A percentile compares a stretch with the other conserved stretches of the same genome.
These are phyloP conservation scores for Muscidifurax raptorellus DNA, from an alignment of 1,140 invertebrate species.

Conservation along the genomic window DNA sequence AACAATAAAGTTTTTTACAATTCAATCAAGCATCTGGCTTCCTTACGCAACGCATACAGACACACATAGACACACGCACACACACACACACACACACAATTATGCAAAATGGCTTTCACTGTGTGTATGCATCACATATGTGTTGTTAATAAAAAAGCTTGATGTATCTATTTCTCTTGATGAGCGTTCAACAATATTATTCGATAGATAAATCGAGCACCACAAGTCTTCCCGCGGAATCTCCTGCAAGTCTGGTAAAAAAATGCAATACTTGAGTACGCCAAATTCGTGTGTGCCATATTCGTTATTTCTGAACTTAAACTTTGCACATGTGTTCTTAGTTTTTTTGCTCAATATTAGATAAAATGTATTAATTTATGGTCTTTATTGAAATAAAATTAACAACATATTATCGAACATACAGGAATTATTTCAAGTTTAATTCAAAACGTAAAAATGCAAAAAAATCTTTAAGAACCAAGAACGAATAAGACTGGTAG, in stretches of 20 bases:
- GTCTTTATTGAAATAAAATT: conserved; percentile 9
- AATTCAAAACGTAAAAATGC: conserved; percentile 55
- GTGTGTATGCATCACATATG: conserved; percentile 38
- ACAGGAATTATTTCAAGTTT: conserved; percentile 62
- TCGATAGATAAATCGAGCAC: conserved; percentile 28
- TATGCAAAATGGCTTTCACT: conserved; percentile 44
- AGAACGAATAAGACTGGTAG: conserved; percentile 71
- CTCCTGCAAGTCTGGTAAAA: conserved; percentile 42
- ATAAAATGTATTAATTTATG: conserved; percentile 45
- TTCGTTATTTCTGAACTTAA: conserved; percentile 25
- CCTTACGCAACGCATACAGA: conserved; percentile 15
- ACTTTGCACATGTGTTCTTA: conserved; percentile 46
- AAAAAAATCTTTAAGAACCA: conserved; percentile 61
- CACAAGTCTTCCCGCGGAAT: conserved; percentile 48
- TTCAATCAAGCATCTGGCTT: conserved; percentile 24
- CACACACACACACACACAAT: background rate
- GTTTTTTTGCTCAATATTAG: conserved; percentile 50
- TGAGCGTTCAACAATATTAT: conserved; percentile 35
- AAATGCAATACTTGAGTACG: conserved; percentile 47
- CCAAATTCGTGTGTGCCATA: conserved; percentile 66
- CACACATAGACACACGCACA: too few species aligned
- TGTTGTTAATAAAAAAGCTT: conserved; percentile 36
- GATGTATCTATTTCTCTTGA: conserved; percentile 31
- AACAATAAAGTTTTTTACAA: conserved; percentile 35
- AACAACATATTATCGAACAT: conserved; percentile 55